phyloP scores from a whole-genome alignment of 2,888 invertebrate species.

The Bugulina stolonifera region DNA sequence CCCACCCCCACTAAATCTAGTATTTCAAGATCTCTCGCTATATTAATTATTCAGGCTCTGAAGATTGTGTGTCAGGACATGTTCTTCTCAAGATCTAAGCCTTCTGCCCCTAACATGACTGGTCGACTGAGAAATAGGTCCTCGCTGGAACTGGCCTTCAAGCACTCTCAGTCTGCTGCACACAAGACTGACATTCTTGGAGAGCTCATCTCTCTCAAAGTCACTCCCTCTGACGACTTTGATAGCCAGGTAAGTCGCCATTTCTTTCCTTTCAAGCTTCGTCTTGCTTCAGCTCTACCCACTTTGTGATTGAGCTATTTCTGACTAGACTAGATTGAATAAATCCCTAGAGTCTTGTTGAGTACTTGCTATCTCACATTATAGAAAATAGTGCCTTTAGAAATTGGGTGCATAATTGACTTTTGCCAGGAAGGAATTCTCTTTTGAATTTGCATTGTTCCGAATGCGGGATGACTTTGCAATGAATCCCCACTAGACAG shows the following conservation, averaged over 20 bases:
- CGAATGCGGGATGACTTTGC: too few relatives aligned
- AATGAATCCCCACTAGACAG: too few relatives aligned
- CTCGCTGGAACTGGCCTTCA: constrained; percentile 41
- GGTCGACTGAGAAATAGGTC: constrained; percentile 34
- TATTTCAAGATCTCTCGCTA: too few relatives aligned
- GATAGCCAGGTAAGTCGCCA: neutral
- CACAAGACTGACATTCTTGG: constrained; percentile 34
- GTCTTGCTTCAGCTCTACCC: constrained; percentile 27
- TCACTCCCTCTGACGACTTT: neutral
- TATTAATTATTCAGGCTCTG: too few relatives aligned
- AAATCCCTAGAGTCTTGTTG: too few relatives aligned
- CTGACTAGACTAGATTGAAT: neutral
- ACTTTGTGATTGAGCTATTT: neutral
- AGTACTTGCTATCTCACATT: too few relatives aligned
- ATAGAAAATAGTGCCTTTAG: too few relatives aligned
- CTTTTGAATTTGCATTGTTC: too few relatives aligned
- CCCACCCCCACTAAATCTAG: too few relatives aligned
- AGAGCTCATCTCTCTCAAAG: constrained; percentile 27
- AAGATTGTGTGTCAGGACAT: constrained; percentile 49
- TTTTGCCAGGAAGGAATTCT: too few relatives aligned
- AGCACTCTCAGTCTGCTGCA: constrained; percentile 36
- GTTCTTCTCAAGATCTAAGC: constrained; percentile 48
- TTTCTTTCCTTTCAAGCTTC: constrained; percentile 3
- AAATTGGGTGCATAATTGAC: too few relatives aligned
- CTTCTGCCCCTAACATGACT: constrained; percentile 35